Conservation (phyloP, 2,113 vertebrate species). For the Brachionichthys hirsutus region DNA sequence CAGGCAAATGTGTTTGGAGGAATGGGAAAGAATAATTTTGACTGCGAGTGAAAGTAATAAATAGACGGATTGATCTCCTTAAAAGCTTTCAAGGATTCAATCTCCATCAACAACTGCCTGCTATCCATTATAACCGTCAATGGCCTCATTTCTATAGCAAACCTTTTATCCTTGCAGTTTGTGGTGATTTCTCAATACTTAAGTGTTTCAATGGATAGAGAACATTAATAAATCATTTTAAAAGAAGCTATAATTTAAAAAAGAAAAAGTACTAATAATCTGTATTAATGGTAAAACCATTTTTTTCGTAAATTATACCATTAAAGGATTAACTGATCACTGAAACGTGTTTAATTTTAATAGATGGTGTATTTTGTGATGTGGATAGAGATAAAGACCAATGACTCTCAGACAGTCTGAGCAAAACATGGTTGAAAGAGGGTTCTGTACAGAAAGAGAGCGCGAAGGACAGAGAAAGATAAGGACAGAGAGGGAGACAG, state of each 20-base stretch:
- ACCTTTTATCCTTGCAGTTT: constrained; percentile 7
- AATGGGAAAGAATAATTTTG: constrained; percentile 34
- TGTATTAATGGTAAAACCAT: constrained; percentile 26
- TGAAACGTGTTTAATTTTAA: constrained; percentile 56
- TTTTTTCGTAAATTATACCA: constrained; percentile 48
- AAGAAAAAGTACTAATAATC: constrained; percentile 17
- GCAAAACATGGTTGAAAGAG: constrained; percentile 8
- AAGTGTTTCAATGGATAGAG: background rate
- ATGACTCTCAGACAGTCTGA: too few relatives aligned
- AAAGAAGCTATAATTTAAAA: constrained; percentile 24
- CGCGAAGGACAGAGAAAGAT: background rate
- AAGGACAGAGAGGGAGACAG: constrained; percentile 19
- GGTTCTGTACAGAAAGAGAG: constrained; percentile 15
- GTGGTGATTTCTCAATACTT: constrained; percentile 1
- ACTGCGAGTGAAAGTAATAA: constrained; percentile 40
- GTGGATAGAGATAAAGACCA: too few relatives aligned
- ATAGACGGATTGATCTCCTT: constrained; percentile 50
- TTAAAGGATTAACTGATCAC: constrained; percentile 56
- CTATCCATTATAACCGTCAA: constrained; percentile 17
- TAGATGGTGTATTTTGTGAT: constrained; percentile 38
- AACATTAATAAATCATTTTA: constrained; percentile 18
- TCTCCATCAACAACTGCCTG: constrained; percentile 38
- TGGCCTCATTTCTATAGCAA: constrained; percentile 7
- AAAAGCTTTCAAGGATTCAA: constrained; percentile 48
- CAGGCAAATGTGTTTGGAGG: constrained; percentile 55